These are phyloP conservation scores for Elmis aenea DNA, from an alignment of 2,888 invertebrate genomes.

Conservation along the genomic window DNA sequence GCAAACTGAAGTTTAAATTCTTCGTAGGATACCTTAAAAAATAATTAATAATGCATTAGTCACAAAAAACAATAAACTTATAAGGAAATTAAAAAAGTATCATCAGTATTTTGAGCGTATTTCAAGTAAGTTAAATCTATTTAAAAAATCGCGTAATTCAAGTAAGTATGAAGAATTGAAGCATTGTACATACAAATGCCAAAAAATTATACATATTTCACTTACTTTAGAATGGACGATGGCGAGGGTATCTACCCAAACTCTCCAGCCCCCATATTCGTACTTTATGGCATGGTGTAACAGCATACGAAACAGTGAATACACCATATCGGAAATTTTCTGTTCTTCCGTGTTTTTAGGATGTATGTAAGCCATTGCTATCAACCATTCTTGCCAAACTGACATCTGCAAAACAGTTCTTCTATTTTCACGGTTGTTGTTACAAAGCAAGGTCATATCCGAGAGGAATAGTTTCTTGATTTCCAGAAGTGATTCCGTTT, in stretches of 20 bases:
- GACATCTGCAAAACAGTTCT: slow-evolving; percentile 99
- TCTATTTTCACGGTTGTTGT: slow-evolving; percentile 94
- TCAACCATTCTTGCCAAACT: slow-evolving; percentile 99
- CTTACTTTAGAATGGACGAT: slow-evolving; percentile 97
- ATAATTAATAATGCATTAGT: background rate
- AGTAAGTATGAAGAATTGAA: too few species aligned
- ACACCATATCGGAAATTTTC: slow-evolving; percentile 97
- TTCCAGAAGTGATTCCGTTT: slow-evolving; percentile 82
- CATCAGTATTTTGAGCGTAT: too few species aligned
- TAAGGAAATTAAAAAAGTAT: too few species aligned
- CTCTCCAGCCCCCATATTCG: slow-evolving; percentile 99
- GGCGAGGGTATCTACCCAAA: slow-evolving; percentile 99
- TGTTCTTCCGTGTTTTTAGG: slow-evolving; percentile 93
- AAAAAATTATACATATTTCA: slow-evolving; percentile 2
- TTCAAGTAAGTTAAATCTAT: too few species aligned
- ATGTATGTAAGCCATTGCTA: slow-evolving; percentile 97
- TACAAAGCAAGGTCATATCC: slow-evolving; percentile 97
- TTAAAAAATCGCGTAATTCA: too few species aligned
- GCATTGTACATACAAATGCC: too few species aligned
- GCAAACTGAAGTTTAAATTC: slow-evolving; percentile 97
- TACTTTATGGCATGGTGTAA: slow-evolving; percentile 98
- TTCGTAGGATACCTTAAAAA: slow-evolving; percentile 84
- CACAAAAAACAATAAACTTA: background rate
- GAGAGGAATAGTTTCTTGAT: slow-evolving; percentile 95
- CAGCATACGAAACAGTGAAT: slow-evolving; percentile 93